A percentile compares a stretch with the other conserved stretches of the same genome.
Evolutionary conservation across 2,888 invertebrate genomes (phyloP).

Genomic region (Hyalella azteca): DNA sequence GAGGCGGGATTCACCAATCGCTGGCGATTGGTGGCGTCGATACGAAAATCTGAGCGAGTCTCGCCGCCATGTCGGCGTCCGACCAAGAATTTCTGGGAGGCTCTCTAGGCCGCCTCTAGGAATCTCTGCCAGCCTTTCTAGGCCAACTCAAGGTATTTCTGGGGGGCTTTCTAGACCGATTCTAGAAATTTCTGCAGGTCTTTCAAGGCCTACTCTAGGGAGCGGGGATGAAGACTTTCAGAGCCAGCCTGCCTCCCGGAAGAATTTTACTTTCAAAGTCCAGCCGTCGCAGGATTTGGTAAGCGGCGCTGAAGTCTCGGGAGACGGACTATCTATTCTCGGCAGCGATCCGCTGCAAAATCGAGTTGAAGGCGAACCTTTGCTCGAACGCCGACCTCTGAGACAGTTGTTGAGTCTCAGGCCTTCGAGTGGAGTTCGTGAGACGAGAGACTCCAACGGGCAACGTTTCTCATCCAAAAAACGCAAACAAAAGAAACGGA

Average conservation of each 20-base stretch:
- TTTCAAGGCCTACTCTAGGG: no score
- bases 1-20: no score
- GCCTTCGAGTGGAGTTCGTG: neutral
- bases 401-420: neutral
- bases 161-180: no score
- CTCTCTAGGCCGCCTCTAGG: no score
- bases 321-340: neutral
- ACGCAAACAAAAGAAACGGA: slow-evolving; percentile 1
- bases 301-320: neutral
- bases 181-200: no score
- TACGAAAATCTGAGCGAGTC: no score
- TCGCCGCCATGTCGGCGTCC: no score
- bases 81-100: no score
- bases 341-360: neutral
- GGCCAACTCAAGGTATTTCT: no score
- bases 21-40: no score
- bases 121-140: no score
- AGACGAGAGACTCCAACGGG: neutral
- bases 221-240: neutral
- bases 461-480: slow-evolving; percentile 3
- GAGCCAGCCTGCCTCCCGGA: neutral
- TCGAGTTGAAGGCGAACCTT: neutral
- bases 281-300: neutral
- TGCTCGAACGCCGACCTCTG: neutral
- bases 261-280: neutral